Base-by-base conservation (phyloP, 64 coral and sea anemone genomes). In the Montipora capricornis region DNA sequence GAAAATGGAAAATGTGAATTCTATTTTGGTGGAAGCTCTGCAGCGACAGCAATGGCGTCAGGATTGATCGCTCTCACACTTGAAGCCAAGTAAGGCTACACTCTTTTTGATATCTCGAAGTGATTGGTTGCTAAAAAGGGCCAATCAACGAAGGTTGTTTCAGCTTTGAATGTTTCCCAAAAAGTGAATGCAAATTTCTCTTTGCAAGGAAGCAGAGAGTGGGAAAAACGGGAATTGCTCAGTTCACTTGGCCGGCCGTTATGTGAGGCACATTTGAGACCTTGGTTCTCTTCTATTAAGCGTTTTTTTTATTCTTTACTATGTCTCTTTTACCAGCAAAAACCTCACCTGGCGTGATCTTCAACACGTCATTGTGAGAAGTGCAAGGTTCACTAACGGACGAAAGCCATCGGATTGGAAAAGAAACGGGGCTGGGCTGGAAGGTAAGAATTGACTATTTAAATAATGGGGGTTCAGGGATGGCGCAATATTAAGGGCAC, bases 31-130 rank as follows among this genome's bases (percentile, higher is more conserved):
- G 47, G 26, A 74, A 71, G 62, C 8, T 87, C 84, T 44, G 84
- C 84, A 5, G 22, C 84, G 13, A 15, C 66, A 20, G 84, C 84
- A 47, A 87, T 87, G 84, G 84, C 84, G 29, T 73, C 84, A 47
- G 84, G 84, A 49, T 70, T 87, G 29, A 73, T 87, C 47, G 84
- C 84, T 1, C n/a, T 87, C 26, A 73, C 84, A 19, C 84, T 87
- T 47, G 62, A 87, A 74, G 84, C 84, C 49, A 87, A 87, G 84
- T 87, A 87, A 52, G 84, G 6, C 61, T 73, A 69, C 26, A 26
- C 26, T 26, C 26, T 26, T 26, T 26, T 26, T 26, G 26, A 26
- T 26, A 26, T 1, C 26, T 26, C 26, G 26, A 26, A 26, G 26
- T 26, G 26, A 26, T 26, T 26, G 26, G 1, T 26, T 26, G 26